Percentiles rank a stretch among this genome's conserved stretches.
phyloP scores from a whole-genome alignment of 23 tunicate genomes.

The Halocynthia roretzi region DNA sequence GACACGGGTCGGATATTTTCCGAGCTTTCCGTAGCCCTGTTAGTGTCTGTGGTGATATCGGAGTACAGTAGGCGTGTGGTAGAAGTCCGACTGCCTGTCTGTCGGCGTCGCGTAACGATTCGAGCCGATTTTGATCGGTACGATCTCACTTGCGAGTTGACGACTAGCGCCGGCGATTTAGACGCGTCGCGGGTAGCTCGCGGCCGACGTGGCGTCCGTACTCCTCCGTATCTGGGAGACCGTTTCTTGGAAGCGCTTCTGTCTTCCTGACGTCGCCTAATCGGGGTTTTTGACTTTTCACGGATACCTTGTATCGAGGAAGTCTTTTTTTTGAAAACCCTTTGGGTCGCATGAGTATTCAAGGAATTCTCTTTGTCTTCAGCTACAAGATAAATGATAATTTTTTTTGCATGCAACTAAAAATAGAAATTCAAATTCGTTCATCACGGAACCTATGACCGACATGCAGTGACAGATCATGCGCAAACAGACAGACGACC shows the following conservation, averaged over 20 bases:
- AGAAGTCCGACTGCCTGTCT: neutral
- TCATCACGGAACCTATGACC: too few relatives aligned
- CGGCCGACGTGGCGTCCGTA: conserved; percentile 2
- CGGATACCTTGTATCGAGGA: too few relatives aligned
- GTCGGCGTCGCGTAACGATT: neutral
- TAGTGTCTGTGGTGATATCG: too few relatives aligned
- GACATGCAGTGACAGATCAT: too few relatives aligned
- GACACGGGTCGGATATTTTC: neutral
- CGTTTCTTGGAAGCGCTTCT: neutral
- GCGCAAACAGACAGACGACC: too few relatives aligned
- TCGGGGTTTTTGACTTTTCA: neutral
- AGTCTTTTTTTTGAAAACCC: too few relatives aligned
- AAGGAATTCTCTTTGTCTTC: too few relatives aligned
- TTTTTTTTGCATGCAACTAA: too few relatives aligned
- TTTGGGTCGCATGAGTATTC: too few relatives aligned
- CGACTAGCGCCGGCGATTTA: neutral
- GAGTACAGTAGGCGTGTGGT: too few relatives aligned
- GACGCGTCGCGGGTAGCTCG: neutral
- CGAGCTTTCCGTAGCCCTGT: neutral
- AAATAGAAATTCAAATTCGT: too few relatives aligned
- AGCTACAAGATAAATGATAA: too few relatives aligned
- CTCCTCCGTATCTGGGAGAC: conserved; percentile 9
- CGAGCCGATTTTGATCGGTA: conserved; percentile 17
- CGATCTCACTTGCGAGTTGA: conserved; percentile 1
- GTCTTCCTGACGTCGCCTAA: neutral